Evolutionary conservation across 2,888 invertebrate species (phyloP), one percentile per base, ranked within the genome.

Genomic region (Vandiemenella viatica): DNA sequence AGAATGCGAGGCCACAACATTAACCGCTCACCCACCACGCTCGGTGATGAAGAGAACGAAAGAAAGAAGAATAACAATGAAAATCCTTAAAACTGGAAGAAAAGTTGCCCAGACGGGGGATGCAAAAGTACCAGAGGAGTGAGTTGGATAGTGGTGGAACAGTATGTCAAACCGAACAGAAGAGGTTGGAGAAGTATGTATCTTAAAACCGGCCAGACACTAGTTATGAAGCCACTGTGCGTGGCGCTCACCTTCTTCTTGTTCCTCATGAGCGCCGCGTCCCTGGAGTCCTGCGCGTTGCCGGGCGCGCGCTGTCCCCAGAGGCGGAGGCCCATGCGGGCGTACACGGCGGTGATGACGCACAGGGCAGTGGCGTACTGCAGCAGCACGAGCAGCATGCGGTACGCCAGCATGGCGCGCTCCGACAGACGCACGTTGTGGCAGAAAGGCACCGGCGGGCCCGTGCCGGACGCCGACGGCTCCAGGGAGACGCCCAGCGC

Each of bases 271-370:
- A 88, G 73, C 49, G 79, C 79, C n/a, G 83, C 81, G 59, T 88
- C 88, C 19, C 86, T 70, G 13, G 75, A 74, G 63, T 83, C 81
- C 58, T 84, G 79, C 1, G 83, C 83, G 60, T 83, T 83, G 4
- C 87, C 87, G 0, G 88, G 87, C 1, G 83, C 80, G 43, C 76
- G 73, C 4, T 82, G 79, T 3, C 85, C 82, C 85, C 87, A 88
- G 21, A 90, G 69, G 57, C 79, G 78, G 59, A 80, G 72, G 0
- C 83, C 84, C 76, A 90, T 86, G 60, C 85, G 72, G 40, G 75
- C 77, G 65, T 91, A 91, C 13, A 87, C 86, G 60, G 78, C 84
- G 46, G 83, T 79, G 59, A 91, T 87, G 56, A 90, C 79, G 57
- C 78, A 74, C 56, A 90, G 70, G 1, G 90, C 90, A 41, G 85